Evolutionary conservation across 1,140 invertebrate genomes (phyloP).

Genomic region (Drosophila bifasciata): DNA sequence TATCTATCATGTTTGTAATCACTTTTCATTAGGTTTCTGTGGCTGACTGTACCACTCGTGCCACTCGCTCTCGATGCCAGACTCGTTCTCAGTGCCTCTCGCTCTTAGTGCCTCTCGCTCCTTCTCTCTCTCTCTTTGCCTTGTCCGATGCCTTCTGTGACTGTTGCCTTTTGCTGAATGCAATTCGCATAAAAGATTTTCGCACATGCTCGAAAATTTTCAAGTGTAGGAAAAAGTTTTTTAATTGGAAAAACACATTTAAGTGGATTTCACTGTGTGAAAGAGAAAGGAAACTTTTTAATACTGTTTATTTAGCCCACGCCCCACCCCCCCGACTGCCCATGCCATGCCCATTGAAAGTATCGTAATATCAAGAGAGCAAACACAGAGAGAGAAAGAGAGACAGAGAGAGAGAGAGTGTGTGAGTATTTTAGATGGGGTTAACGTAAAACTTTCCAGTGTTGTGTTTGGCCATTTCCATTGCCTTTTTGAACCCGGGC

Average conservation of each 20-base stretch:
- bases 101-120: neutral
- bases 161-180: constrained; percentile 65
- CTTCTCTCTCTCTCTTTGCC: constrained; percentile 1
- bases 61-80: neutral
- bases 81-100: neutral
- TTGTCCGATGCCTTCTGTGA: constrained; percentile 38
- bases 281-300: constrained; percentile 66
- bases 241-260: constrained; percentile 82
- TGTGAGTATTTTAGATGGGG: constrained; percentile 5
- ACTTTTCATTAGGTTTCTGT: constrained; percentile 81
- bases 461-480: constrained; percentile 40
- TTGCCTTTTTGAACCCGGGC: constrained; percentile 64
- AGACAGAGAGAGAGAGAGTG: neutral
- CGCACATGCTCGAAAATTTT: constrained; percentile 78
- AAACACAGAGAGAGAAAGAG: neutral
- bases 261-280: constrained; percentile 72
- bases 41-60: constrained; percentile 21
- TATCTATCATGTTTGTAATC: constrained; percentile 83
- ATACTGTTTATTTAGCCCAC: constrained; percentile 72
- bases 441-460: constrained; percentile 50
- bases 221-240: constrained; percentile 79
- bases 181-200: constrained; percentile 82
- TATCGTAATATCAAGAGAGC: constrained; percentile 48
- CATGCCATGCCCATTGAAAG: constrained; percentile 25
- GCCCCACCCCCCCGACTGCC: neutral